phyloP scores from a whole-genome alignment of 23 tunicate species.

The Phallusia fumigata region DNA sequence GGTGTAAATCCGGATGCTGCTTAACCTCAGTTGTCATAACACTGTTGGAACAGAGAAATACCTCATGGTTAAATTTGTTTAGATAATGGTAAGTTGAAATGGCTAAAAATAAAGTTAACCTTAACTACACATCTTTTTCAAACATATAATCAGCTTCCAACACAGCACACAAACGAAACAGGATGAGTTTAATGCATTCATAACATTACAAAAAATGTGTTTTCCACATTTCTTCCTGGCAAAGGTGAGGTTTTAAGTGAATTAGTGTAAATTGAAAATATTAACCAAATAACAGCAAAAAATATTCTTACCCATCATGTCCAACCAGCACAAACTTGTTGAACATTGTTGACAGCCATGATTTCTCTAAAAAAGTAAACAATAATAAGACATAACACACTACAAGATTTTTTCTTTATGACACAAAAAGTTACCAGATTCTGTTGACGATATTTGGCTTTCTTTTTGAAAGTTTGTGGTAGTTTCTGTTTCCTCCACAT shows the following conservation, averaged over 20 bases:
- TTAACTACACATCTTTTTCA: too few relatives aligned
- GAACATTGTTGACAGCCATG: conserved; percentile 25
- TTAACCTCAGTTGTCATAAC: background rate
- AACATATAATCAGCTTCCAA: too few relatives aligned
- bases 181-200: too few relatives aligned
- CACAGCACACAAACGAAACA: too few relatives aligned
- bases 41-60: background rate
- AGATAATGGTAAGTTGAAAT: background rate
- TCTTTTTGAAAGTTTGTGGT: too few relatives aligned
- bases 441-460: background rate
- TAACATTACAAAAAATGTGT: too few relatives aligned
- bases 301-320: conserved; percentile 65
- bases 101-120: background rate
- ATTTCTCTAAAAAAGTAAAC: conserved; percentile 5
- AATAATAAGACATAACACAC: background rate
- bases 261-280: background rate
- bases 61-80: background rate
- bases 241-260: too few relatives aligned
- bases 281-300: background rate
- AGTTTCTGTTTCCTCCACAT: background rate
- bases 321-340: conserved; percentile 34
- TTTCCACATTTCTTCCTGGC: too few relatives aligned
- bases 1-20: background rate
- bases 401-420: background rate
- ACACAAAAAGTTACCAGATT: background rate